phyloP scores from a whole-genome alignment of 1,140 invertebrate genomes.

The Drosophila tristis region DNA sequence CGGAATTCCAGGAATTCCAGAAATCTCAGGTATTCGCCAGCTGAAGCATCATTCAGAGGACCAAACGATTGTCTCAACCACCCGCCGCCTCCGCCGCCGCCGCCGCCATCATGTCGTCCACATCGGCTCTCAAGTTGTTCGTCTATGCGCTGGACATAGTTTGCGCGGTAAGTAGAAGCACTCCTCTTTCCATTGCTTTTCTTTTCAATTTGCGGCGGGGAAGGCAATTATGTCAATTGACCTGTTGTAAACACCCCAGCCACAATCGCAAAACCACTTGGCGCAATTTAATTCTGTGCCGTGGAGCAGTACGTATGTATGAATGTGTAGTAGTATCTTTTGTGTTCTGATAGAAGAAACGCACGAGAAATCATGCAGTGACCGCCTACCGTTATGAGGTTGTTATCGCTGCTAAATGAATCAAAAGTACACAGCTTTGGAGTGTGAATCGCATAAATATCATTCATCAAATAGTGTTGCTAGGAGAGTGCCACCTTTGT shows the following conservation, averaged over 20 bases:
- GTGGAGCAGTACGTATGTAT: too few relatives aligned
- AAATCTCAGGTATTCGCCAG: conserved; percentile 6
- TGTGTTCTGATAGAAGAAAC: too few relatives aligned
- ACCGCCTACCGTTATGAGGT: too few relatives aligned
- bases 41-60: background rate
- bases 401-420: too few relatives aligned
- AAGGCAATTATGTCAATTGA: conserved; percentile 33
- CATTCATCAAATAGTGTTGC: background rate
- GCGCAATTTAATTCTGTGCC: background rate
- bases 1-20: conserved; percentile 20
- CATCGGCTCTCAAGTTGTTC: conserved; percentile 65
- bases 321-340: too few relatives aligned
- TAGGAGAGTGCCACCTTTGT: background rate
- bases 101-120: conserved; percentile 55
- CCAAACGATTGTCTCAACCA: too few relatives aligned
- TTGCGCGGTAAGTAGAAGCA: conserved; percentile 64
- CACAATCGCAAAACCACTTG: conserved; percentile 4
- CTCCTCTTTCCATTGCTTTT: background rate
- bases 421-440: background rate
- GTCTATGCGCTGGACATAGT: conserved; percentile 63
- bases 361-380: too few relatives aligned
- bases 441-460: conserved; percentile 12
- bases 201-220: conserved; percentile 17
- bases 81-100: too few relatives aligned
- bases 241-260: conserved; percentile 1